Evolutionary conservation across 23 tunicate species (phyloP).

Genomic region (Diplosoma virens): DNA sequence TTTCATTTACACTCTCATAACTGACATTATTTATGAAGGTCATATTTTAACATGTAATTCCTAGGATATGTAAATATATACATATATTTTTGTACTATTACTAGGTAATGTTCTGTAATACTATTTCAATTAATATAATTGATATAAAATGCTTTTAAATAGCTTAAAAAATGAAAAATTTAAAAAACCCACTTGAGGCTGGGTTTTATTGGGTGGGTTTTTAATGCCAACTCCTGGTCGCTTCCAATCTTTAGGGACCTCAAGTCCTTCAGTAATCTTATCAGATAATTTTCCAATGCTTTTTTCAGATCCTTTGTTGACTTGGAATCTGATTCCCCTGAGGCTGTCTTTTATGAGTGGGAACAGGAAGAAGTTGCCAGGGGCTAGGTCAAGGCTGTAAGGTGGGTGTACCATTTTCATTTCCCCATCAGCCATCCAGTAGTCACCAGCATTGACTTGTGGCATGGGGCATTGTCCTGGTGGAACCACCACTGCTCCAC

Average conservation of each 20-base stretch:
- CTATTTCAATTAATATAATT: too few relatives aligned
- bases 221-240: too few relatives aligned
- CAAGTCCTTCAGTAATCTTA: constrained; percentile 13
- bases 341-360: constrained; percentile 17
- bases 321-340: constrained; percentile 17
- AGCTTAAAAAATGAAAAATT: too few relatives aligned
- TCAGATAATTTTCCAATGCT: neutral
- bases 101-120: too few relatives aligned
- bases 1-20: too few relatives aligned
- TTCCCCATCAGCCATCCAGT: constrained; percentile 6
- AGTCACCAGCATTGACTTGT: constrained; percentile 19
- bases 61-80: too few relatives aligned
- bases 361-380: constrained; percentile 11
- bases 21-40: too few relatives aligned
- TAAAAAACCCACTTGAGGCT: too few relatives aligned
- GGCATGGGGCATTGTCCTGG: constrained; percentile 23
- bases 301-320: constrained; percentile 14
- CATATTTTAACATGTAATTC: too few relatives aligned
- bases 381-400: constrained; percentile 17
- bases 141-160: too few relatives aligned
- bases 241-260: constrained; percentile 13
- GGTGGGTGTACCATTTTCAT: constrained; percentile 16
- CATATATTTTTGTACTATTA: too few relatives aligned
- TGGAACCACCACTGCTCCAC: constrained; percentile 17
- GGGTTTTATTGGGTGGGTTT: too few relatives aligned